A percentile compares a stretch with the other conserved stretches of the same genome.
phyloP scores from a whole-genome alignment of 2,888 invertebrate species.

The Watsonalla binaria region DNA sequence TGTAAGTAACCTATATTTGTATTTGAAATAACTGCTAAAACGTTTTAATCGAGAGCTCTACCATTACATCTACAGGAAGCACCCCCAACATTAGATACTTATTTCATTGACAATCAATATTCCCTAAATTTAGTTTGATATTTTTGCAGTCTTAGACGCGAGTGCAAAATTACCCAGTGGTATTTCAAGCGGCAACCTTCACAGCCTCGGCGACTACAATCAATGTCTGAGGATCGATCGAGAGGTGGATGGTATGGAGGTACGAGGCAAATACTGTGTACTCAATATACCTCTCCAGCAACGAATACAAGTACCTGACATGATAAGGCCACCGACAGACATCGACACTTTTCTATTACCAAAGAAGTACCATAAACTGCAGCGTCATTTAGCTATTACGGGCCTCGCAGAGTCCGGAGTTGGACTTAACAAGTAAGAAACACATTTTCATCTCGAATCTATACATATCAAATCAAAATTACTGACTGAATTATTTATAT shows the following conservation, averaged over 20 bases:
- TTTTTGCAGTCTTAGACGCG: slow-evolving; percentile 59
- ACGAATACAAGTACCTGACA: slow-evolving; percentile 15
- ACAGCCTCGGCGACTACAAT: slow-evolving; percentile 57
- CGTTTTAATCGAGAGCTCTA: background rate
- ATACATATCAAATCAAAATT: no score
- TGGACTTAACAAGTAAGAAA: background rate
- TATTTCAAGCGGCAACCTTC: slow-evolving; percentile 46
- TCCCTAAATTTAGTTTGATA: no score
- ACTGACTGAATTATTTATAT: no score
- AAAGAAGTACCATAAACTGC: slow-evolving; percentile 14
- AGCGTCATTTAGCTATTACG: slow-evolving; percentile 21
- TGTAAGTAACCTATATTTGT: slow-evolving; percentile 29
- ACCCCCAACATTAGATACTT: no score
- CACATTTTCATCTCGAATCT: no score
- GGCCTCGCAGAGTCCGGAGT: slow-evolving; percentile 25
- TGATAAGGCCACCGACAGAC: slow-evolving; percentile 7
- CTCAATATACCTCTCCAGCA: slow-evolving; percentile 34
- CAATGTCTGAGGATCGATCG: slow-evolving; percentile 44
- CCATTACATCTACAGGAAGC: no score
- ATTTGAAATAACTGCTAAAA: background rate
- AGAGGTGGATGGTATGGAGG: slow-evolving; percentile 22
- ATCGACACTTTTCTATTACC: slow-evolving; percentile 7
- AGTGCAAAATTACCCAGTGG: slow-evolving; percentile 61
- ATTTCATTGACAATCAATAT: no score
- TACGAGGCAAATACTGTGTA: slow-evolving; percentile 67